These are phyloP conservation scores for Strix uralensis DNA, from an alignment of 2,113 vertebrate genomes.

Conservation along the genomic window DNA sequence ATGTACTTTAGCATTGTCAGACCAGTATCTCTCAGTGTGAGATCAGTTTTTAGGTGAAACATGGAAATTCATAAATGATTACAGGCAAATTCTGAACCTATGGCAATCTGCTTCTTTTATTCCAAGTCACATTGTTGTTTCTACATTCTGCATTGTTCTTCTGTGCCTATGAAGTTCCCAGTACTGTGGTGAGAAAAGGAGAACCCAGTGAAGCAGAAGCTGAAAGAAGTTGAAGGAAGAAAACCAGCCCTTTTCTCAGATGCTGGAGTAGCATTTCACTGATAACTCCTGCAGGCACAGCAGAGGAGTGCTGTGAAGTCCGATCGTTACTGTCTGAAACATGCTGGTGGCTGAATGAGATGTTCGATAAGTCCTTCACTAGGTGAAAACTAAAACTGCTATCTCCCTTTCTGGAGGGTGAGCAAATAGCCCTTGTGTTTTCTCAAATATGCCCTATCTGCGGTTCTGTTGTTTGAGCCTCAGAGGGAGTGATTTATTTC, in stretches of 20 bases:
- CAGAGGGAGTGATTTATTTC: neutral
- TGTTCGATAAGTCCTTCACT: neutral
- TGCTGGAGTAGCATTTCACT: neutral
- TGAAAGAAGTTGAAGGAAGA: neutral
- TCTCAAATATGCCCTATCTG: neutral
- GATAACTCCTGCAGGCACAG: neutral
- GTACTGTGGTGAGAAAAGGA: neutral
- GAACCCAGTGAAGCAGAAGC: neutral
- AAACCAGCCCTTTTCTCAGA: neutral
- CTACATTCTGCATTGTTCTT: neutral
- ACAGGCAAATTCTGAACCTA: neutral
- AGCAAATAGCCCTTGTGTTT: slow-evolving; percentile 5
- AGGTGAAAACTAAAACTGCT: slow-evolving; percentile 4
- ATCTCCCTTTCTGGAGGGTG: neutral
- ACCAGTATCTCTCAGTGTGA: neutral
- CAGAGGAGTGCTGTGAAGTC: neutral
- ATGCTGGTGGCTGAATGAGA: neutral
- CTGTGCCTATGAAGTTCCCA: neutral
- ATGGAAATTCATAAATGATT: neutral
- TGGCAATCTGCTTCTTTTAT: neutral
- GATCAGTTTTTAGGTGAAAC: neutral
- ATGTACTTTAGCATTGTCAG: neutral
- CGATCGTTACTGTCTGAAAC: neutral
- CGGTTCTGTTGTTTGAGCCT: neutral
- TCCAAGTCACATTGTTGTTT: neutral